phyloP scores from a whole-genome alignment of 1,140 invertebrate genomes.

The Psix sp. region DNA sequence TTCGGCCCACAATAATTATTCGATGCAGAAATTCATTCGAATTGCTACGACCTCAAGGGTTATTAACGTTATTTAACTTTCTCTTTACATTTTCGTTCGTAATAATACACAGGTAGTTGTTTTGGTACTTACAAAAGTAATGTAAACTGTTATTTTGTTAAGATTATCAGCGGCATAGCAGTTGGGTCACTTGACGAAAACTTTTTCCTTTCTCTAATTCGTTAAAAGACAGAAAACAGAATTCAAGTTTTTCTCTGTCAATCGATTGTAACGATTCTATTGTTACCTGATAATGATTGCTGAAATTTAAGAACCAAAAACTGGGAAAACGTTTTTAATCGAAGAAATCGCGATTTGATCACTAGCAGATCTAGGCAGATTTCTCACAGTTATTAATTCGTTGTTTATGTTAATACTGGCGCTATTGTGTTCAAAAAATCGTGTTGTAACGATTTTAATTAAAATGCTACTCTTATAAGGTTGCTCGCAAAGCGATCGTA shows the following conservation, averaged over 20 bases:
- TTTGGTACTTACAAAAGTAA: conserved; percentile 14
- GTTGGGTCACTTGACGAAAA: conserved; percentile 34
- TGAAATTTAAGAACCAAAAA: conserved; percentile 25
- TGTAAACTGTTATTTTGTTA: too few relatives aligned
- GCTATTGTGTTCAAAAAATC: conserved; percentile 38
- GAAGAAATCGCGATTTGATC: conserved; percentile 10
- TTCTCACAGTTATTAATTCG: conserved; percentile 52
- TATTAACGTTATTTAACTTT: conserved; percentile 29
- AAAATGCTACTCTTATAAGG: conserved; percentile 52
- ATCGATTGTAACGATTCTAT: conserved; percentile 29
- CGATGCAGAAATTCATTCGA: background rate
- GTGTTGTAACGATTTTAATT: conserved; percentile 50
- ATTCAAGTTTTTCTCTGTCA: conserved; percentile 36
- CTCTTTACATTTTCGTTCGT: conserved; percentile 16
- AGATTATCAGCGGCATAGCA: conserved; percentile 25
- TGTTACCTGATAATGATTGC: conserved; percentile 16
- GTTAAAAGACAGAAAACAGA: conserved; percentile 22
- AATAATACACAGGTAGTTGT: background rate
- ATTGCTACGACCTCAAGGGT: conserved; percentile 15
- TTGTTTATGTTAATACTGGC: conserved; percentile 51
- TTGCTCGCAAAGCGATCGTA: conserved; percentile 38
- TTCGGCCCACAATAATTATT: too few relatives aligned
- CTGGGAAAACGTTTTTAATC: conserved; percentile 14
- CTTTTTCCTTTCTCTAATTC: conserved; percentile 29
- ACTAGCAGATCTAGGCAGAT: conserved; percentile 12